Conservation (phyloP, 1,140 invertebrate species). For the Antheraea mylitta region DNA sequence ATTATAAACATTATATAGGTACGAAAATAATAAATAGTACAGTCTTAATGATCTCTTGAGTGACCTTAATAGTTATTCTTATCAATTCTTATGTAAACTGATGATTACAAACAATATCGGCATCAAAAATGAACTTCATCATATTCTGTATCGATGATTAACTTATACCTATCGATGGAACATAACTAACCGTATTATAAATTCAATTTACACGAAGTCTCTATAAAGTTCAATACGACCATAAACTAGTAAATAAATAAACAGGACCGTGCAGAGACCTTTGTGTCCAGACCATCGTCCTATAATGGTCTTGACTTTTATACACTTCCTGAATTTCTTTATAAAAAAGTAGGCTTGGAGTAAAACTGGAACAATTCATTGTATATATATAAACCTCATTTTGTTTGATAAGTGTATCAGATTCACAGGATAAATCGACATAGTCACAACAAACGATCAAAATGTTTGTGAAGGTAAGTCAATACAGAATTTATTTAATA, state of each 20-base stretch:
- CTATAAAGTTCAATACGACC: neutral
- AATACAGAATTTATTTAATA: too few relatives aligned
- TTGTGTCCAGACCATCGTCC: constrained; percentile 48
- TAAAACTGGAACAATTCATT: constrained; percentile 51
- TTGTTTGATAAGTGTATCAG: constrained; percentile 34
- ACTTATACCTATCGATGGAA: too few relatives aligned
- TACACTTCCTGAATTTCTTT: constrained; percentile 64
- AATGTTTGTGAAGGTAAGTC: constrained; percentile 52
- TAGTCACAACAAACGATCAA: constrained; percentile 47
- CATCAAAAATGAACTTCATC: too few relatives aligned
- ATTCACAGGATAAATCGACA: constrained; percentile 40
- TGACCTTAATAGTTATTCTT: too few relatives aligned
- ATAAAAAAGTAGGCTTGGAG: constrained; percentile 43
- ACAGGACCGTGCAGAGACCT: constrained; percentile 23
- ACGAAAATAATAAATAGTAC: too few relatives aligned
- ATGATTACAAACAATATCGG: too few relatives aligned
- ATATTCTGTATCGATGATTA: neutral
- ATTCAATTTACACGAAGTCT: neutral
- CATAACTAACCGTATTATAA: neutral
- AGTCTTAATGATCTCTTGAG: too few relatives aligned
- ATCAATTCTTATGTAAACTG: too few relatives aligned
- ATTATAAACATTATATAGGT: too few relatives aligned
- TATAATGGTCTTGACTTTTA: constrained; percentile 62
- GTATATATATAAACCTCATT: constrained; percentile 44
- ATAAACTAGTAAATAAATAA: constrained; percentile 19